Percentiles rank a stretch among this genome's conserved stretches.
Conservation (phyloP, 2,888 invertebrate genomes). For the Spilosoma lubricipeda region DNA sequence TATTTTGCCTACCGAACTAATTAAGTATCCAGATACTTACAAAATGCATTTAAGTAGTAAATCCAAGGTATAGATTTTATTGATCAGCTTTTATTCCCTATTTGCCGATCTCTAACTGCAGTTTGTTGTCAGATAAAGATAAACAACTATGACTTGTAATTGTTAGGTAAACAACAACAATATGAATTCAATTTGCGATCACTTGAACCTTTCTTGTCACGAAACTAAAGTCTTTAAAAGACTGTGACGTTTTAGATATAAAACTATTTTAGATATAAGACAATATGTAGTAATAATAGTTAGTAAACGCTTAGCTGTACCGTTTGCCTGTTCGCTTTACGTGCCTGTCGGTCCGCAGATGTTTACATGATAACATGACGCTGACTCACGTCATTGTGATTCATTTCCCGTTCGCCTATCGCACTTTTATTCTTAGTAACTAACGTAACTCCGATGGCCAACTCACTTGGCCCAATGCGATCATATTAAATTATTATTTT, state of each 20-base stretch:
- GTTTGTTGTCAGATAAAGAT: background rate
- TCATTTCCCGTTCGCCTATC: constrained; percentile 73
- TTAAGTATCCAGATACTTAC: background rate
- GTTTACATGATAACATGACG: constrained; percentile 68
- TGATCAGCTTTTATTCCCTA: background rate
- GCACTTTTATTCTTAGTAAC: constrained; percentile 62
- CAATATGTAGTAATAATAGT: background rate
- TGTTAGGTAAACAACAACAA: background rate
- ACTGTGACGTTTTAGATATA: background rate
- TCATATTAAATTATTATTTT: constrained; percentile 21
- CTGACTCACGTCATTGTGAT: constrained; percentile 74
- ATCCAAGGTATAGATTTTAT: background rate
- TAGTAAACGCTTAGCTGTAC: constrained; percentile 30
- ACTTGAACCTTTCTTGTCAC: no score
- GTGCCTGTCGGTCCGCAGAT: constrained; percentile 66
- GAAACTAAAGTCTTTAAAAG: background rate
- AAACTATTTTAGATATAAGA: background rate
- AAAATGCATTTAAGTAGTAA: background rate
- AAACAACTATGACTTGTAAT: no score
- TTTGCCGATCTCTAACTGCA: background rate
- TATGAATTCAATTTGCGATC: background rate
- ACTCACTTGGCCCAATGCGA: constrained; percentile 34
- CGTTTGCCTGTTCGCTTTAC: constrained; percentile 64
- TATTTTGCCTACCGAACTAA: no score
- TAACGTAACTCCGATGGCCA: constrained; percentile 50